Evolutionary conservation across 1,140 invertebrate genomes (phyloP), one percentile per base, ranked within the genome.

Genomic region (Micrasema minimum): DNA sequence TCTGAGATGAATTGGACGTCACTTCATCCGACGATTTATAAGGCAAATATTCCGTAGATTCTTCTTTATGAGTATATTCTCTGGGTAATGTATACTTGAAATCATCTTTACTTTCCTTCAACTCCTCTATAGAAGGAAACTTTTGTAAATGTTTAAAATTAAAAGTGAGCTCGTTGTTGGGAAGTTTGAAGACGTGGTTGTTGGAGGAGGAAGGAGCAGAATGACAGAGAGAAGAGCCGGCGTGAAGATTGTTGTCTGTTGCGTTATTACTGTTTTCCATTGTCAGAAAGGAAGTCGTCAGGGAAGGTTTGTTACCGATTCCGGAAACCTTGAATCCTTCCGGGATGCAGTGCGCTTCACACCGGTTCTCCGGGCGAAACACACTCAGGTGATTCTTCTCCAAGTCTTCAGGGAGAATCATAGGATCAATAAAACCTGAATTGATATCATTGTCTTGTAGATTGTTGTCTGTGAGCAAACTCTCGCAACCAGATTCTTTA

Each of bases 201-300:
- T 59, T 72, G 43, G 72, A 74, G 69, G 77, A 77, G n/a, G 79
- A 77, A 61, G 79, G 76, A 70, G 78, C 77, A 38, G 38, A 43
- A 23, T 62, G 59, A 31, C 81, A 82, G 75, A 81, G 66, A 5
- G 79, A 80, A 57, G 80, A 79, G 73, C 79, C 37, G 6, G 16
- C 35, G 20, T 59, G 64, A 2, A 73, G 53, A 62, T 70, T 74
- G 26, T 75, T 83, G 65, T 85, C 83, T 3, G 82, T 81, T 10
- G 83, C 83, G 77, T 85, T 85, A 65, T 83, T 85, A 65, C 83
- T 85, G 64, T 85, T 85, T 70, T 85, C 83, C 83, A 85, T 85
- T 10, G 80, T 83, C 2, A 75, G 18, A 41, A 77, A 75, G 35
- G 81, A 81, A 71, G 80, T 81, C 78, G 81, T 80, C 38, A 84